Evolutionary conservation across 2,888 invertebrate species (phyloP).

Genomic region (Corbicula japonica): DNA sequence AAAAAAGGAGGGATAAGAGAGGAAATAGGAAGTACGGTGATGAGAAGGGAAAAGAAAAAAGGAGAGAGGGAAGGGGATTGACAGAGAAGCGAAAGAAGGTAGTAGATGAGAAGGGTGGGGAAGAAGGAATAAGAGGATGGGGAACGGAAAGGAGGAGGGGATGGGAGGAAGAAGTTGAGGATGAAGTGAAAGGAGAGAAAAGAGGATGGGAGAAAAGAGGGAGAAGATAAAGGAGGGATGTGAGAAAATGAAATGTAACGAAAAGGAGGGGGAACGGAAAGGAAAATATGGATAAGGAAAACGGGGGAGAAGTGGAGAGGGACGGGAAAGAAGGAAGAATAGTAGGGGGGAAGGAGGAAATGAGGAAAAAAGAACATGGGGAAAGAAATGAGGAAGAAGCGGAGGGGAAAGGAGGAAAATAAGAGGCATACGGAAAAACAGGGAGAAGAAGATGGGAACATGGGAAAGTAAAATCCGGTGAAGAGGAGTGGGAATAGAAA

Average conservation of each 20-base stretch:
- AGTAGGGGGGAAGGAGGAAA: not conserved
- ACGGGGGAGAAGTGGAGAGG: not conserved
- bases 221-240: not conserved
- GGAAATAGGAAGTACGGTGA: not conserved
- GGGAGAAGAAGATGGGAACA: too few relatives aligned
- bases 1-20: not conserved
- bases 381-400: too few relatives aligned
- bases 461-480: too few relatives aligned
- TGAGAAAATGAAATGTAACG: not conserved
- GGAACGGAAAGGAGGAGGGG: not conserved
- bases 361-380: not conserved
- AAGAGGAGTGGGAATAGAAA: too few relatives aligned
- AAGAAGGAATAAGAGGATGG: not conserved
- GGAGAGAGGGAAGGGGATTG: not conserved
- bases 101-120: not conserved
- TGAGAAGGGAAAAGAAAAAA: too few relatives aligned
- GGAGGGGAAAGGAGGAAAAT: too few relatives aligned
- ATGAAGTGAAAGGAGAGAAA: not conserved
- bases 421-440: too few relatives aligned
- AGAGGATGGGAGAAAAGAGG: not conserved
- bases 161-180: not conserved
- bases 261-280: not conserved
- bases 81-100: not conserved
- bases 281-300: not conserved
- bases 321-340: not conserved